phyloP scores from a whole-genome alignment of 1,140 invertebrate species.

The Achatina immaculata region DNA sequence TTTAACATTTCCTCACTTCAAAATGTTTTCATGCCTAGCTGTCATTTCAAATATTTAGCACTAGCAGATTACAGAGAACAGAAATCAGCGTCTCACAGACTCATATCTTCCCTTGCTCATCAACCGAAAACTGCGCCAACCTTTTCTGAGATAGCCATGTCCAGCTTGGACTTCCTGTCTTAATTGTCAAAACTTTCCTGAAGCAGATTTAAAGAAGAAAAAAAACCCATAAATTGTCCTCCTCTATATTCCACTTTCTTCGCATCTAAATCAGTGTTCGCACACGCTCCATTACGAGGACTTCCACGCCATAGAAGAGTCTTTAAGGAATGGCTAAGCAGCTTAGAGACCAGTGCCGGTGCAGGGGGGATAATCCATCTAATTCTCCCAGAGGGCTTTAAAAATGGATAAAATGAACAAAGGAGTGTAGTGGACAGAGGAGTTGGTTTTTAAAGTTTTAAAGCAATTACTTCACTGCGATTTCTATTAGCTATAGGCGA shows the following conservation, averaged over 20 bases:
- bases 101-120: too few species aligned
- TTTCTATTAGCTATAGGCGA: too few species aligned
- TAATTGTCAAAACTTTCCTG: neutral
- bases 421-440: neutral
- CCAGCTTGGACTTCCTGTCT: neutral
- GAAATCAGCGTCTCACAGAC: too few species aligned
- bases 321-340: neutral
- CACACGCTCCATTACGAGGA: neutral
- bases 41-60: too few species aligned
- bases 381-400: neutral
- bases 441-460: too few species aligned
- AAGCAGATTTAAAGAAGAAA: neutral
- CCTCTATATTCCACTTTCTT: neutral
- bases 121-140: too few species aligned
- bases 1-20: too few species aligned
- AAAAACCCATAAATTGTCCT: conserved; percentile 7
- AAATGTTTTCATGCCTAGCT: too few species aligned
- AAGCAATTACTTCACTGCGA: too few species aligned
- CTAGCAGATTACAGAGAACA: too few species aligned
- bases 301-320: neutral
- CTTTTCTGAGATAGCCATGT: neutral
- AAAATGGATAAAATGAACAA: neutral
- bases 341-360: neutral
- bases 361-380: neutral
- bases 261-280: neutral